Percentiles rank a stretch among this genome's conserved stretches.
phyloP scores from a whole-genome alignment of 2,797 vertebrate species.

The Ctenopoma multispine region DNA sequence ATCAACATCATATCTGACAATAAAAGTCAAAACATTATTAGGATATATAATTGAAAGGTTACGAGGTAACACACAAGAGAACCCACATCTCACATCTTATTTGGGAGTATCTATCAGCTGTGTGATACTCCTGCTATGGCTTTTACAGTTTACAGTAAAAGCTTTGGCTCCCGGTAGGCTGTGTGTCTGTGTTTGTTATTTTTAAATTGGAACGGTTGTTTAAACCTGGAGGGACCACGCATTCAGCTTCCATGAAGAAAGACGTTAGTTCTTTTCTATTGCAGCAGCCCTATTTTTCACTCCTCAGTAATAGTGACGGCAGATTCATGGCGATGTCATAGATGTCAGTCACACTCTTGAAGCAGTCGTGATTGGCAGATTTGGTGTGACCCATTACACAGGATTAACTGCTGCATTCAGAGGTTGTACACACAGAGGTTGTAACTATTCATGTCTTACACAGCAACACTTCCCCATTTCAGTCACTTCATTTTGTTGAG shows the following conservation, averaged over 20 bases:
- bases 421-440: constrained; percentile 17
- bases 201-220: constrained; percentile 60
- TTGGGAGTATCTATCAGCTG: constrained; percentile 61
- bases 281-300: constrained; percentile 15
- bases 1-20: constrained; percentile 68
- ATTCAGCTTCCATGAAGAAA: constrained; percentile 31
- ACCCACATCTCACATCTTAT: constrained; percentile 52
- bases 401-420: constrained; percentile 32
- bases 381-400: constrained; percentile 9
- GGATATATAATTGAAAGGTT: constrained; percentile 68
- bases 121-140: constrained; percentile 43
- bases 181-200: constrained; percentile 67
- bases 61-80: constrained; percentile 58
- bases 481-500: constrained; percentile 47
- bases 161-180: constrained; percentile 50
- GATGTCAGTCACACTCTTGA: constrained; percentile 26
- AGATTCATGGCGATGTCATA: constrained; percentile 25
- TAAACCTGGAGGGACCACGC: constrained; percentile 47
- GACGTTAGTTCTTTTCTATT: constrained; percentile 30
- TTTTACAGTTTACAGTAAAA: constrained; percentile 59
- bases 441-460: constrained; percentile 34
- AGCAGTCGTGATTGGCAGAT: constrained; percentile 31
- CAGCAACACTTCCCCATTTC: constrained; percentile 40
- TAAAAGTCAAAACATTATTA: constrained; percentile 59
- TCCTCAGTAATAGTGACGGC: constrained; percentile 16